Evolutionary conservation across 2,888 invertebrate species (phyloP).

Genomic region (Acanthococcus lagerstroemiae): DNA sequence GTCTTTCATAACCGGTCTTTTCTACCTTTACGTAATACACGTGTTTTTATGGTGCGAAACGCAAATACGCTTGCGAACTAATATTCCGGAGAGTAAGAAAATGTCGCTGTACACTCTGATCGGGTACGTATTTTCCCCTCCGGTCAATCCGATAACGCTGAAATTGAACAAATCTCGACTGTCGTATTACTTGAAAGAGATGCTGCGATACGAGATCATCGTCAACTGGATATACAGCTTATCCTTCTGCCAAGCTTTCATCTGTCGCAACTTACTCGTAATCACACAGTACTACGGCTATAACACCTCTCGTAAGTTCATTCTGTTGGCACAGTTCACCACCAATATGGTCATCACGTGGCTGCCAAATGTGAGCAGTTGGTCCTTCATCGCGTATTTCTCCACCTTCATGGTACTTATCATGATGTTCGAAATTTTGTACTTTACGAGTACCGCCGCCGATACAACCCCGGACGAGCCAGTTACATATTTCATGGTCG

Average conservation of each 20-base stretch:
- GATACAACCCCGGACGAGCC: too few relatives aligned
- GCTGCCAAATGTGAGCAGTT: neutral
- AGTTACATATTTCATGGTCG: too few relatives aligned
- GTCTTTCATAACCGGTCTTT: neutral
- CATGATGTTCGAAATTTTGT: slow-evolving; percentile 1
- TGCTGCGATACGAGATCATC: slow-evolving; percentile 17
- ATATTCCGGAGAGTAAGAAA: neutral
- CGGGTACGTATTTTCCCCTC: neutral
- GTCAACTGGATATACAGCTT: slow-evolving; percentile 5
- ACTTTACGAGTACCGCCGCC: too few relatives aligned
- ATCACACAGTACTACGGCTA: neutral
- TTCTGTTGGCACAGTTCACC: neutral
- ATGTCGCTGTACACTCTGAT: neutral
- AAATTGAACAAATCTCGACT: neutral
- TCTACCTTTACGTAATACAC: slow-evolving; percentile 1
- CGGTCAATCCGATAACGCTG: too few relatives aligned
- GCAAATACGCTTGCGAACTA: neutral
- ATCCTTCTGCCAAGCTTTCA: slow-evolving; percentile 3
- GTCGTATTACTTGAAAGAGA: neutral
- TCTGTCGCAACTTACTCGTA: neutral
- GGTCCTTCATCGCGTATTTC: slow-evolving; percentile 3
- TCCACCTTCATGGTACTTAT: neutral
- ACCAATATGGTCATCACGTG: neutral
- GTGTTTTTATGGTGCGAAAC: slow-evolving; percentile 15
- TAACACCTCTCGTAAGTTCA: neutral